Percentiles rank a stretch among this genome's conserved stretches.
Evolutionary conservation across 2,113 vertebrate genomes (phyloP).

Genomic region (Dasyprocta punctata): DNA sequence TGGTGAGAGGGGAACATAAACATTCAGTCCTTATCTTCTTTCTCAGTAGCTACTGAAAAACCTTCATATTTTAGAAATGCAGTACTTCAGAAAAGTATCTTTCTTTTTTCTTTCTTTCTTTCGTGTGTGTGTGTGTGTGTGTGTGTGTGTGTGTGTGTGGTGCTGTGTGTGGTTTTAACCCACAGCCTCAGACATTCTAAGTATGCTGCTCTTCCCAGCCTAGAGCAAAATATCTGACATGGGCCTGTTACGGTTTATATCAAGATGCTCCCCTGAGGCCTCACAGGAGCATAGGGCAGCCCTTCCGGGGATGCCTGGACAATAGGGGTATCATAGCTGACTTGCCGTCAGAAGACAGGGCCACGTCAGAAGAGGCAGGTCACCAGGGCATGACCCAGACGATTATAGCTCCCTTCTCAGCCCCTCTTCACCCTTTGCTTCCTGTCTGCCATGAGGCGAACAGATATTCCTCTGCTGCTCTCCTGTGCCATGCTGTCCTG

Average conservation of each 20-base stretch:
- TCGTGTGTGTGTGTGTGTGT: not conserved
- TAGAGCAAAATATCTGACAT: constrained; percentile 32
- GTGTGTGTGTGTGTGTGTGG: not conserved
- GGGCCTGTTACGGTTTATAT: not conserved
- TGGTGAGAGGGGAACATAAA: not conserved
- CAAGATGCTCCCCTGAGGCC: not conserved
- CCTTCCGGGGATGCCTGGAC: not conserved
- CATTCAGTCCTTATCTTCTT: not conserved
- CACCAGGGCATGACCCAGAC: not conserved
- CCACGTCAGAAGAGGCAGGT: not conserved
- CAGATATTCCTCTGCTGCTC: not conserved
- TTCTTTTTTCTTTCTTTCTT: too few species aligned
- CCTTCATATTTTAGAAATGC: constrained; percentile 45
- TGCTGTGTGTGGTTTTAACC: not conserved
- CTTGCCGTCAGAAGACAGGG: not conserved
- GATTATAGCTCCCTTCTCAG: not conserved
- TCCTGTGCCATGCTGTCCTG: not conserved
- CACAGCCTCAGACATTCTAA: not conserved
- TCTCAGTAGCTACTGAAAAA: constrained; percentile 25
- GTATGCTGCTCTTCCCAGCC: not conserved
- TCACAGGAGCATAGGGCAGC: not conserved
- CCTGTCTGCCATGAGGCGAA: not conserved
- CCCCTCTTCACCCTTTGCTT: not conserved
- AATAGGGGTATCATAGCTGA: not conserved
- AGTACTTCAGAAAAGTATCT: not conserved